These are phyloP conservation scores for Herpetotheres cachinnans DNA, from an alignment of 2,113 vertebrate species.

Conservation along the genomic window DNA sequence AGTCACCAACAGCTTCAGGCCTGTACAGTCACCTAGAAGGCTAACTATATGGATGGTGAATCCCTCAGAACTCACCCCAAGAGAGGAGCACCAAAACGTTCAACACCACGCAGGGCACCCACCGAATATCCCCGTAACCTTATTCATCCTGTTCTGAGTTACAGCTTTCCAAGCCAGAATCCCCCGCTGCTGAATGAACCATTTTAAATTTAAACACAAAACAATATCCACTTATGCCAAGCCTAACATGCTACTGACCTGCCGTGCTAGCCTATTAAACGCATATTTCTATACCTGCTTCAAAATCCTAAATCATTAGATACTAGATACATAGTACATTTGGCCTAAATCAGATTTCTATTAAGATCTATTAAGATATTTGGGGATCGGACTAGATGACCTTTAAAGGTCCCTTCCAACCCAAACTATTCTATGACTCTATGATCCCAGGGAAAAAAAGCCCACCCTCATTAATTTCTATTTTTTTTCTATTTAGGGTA, in stretches of 20 bases:
- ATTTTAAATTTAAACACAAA: not conserved
- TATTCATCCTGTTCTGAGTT: not conserved
- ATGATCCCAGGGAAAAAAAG: not conserved
- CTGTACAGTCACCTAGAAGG: not conserved
- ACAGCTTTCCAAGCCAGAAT: not conserved
- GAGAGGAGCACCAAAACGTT: not conserved
- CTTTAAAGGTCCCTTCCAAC: not conserved
- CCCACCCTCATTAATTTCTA: not conserved
- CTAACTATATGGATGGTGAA: not conserved
- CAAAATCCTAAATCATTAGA: not conserved
- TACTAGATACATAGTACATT: accelerated
- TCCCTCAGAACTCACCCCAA: not conserved
- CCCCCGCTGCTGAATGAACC: not conserved
- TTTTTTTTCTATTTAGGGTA: not conserved
- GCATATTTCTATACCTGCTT: no score
- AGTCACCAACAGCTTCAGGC: not conserved
- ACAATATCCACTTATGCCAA: not conserved
- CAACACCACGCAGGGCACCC: not conserved
- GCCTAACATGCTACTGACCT: not conserved
- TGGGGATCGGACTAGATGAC: not conserved
- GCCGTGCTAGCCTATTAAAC: not conserved
- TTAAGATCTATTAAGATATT: not conserved
- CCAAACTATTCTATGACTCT: not conserved
- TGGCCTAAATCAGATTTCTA: not conserved
- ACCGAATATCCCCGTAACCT: no score